These are phyloP conservation scores for Anolis apletophallus DNA, from an alignment of 2,797 vertebrate species.

Conservation along the genomic window DNA sequence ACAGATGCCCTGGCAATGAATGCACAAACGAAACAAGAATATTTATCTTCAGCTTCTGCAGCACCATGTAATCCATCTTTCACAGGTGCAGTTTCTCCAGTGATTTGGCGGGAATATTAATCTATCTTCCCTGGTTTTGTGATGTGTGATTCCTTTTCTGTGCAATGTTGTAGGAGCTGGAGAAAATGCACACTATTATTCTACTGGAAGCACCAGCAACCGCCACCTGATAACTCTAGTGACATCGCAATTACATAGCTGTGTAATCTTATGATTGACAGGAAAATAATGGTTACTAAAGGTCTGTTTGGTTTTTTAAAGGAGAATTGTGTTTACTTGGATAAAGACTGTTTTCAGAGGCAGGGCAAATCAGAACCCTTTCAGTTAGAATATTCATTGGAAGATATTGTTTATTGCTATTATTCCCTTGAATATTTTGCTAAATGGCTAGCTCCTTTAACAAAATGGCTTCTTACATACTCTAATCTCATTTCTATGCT, in stretches of 20 bases:
- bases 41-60: slow-evolving; percentile 43
- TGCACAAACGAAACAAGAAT: slow-evolving; percentile 45
- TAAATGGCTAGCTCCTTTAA: slow-evolving; percentile 46
- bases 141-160: slow-evolving; percentile 17
- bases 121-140: slow-evolving; percentile 25
- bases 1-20: slow-evolving; percentile 48
- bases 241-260: slow-evolving; percentile 23
- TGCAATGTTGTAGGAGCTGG: neutral
- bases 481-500: slow-evolving; percentile 38
- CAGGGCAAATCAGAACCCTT: slow-evolving; percentile 46
- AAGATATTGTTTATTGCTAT: slow-evolving; percentile 45
- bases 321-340: slow-evolving; percentile 54
- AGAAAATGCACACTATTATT: slow-evolving; percentile 39
- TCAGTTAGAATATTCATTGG: slow-evolving; percentile 46
- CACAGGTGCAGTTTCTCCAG: slow-evolving; percentile 15
- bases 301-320: slow-evolving; percentile 40
- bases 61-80: slow-evolving; percentile 26
- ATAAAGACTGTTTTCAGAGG: slow-evolving; percentile 57
- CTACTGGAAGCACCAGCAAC: slow-evolving; percentile 21
- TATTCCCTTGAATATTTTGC: slow-evolving; percentile 43
- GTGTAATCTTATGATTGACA: slow-evolving; percentile 49
- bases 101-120: slow-evolving; percentile 9
- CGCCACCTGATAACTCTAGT: slow-evolving; percentile 33
- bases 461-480: slow-evolving; percentile 38
- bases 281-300: slow-evolving; percentile 51